These are phyloP conservation scores for Toxostoma redivivum DNA, from an alignment of 2,113 vertebrate genomes.

Conservation along the genomic window DNA sequence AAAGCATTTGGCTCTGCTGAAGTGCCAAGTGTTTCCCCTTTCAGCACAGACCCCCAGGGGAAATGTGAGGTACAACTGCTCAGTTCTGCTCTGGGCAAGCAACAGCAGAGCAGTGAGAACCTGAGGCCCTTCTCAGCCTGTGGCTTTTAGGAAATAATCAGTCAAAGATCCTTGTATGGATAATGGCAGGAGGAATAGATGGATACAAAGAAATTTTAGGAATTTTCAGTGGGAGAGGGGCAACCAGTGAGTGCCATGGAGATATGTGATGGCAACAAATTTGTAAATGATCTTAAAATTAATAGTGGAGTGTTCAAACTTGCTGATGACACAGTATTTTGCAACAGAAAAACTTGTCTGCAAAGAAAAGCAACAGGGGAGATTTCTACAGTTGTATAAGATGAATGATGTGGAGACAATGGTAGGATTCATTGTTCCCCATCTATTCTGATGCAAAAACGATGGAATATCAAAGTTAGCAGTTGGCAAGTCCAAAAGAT, in stretches of 20 bases:
- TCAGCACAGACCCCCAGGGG: not conserved
- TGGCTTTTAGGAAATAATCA: not conserved
- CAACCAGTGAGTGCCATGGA: not conserved
- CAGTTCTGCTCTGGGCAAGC: not conserved
- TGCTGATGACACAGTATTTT: not conserved
- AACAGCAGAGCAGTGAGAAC: not conserved
- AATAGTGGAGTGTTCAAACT: not conserved
- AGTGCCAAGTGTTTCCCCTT: not conserved
- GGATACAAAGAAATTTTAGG: not conserved
- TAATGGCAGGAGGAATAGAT: not conserved
- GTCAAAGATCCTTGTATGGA: fast-evolving
- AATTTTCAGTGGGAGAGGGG: not conserved
- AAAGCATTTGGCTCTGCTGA: not conserved
- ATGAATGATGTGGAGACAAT: not conserved
- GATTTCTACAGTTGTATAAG: not conserved
- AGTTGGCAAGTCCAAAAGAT: not conserved
- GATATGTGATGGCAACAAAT: not conserved
- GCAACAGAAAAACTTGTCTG: not conserved
- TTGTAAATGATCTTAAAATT: not conserved
- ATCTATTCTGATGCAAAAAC: not conserved
- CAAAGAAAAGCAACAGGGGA: not conserved
- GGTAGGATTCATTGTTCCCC: not conserved
- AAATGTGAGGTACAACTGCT: not conserved
- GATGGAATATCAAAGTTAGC: not conserved
- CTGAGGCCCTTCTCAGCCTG: not conserved